Base-by-base conservation (phyloP, 2,113 vertebrate genomes). In the Choloepus hoffmanni region DNA sequence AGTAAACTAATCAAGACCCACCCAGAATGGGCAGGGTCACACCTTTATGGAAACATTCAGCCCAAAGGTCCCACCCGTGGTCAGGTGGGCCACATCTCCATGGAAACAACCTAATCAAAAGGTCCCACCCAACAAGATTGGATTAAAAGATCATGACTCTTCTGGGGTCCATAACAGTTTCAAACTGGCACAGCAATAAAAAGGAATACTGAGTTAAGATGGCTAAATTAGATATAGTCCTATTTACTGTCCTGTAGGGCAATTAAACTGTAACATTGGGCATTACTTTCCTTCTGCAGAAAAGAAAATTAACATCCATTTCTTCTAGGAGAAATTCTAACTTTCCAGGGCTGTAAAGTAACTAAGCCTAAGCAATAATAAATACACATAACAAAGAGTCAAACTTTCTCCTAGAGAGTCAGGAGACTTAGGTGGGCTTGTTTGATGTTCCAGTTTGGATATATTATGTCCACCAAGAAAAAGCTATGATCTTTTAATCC, bases 231-330 rank as follows among this genome's bases (percentile, higher is more conserved):
- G 33, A 79, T 72, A 43, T 30, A 81, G 45, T 18, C 19, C 24
- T 68, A 63, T 11, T 84, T 85, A 55, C 55, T 76, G 21, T 76
- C 28, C 16, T 58, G 55, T 33, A 83, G 45, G 33, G 33, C 43
- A 81, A 40, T 91, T 72, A 84, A 92, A 70, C 28, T 70, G 16
- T 58, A 78, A 36, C 24, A 85, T 76, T 85, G 76, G 67, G 36
- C 45, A 26, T 65, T 72, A 67, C 48, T 73, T 82, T 76, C 84
- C 40, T 53, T 84, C 23, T 10, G 30, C 40, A 65, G 45, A 73
- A 93, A 93, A 79, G 82, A 90, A 78, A 73, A 70, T 50, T 7
- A 53, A 30, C 14, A 18, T 43, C 11, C 62, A 10, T 92, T 95
- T 21, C 28, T 85, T 65, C n/a, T 45, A 21, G 55, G 40, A 45